Evolutionary conservation across 2,797 vertebrate genomes (phyloP), one percentile per base, ranked within the genome.

Genomic region (Pangasius sanitwongsei): DNA sequence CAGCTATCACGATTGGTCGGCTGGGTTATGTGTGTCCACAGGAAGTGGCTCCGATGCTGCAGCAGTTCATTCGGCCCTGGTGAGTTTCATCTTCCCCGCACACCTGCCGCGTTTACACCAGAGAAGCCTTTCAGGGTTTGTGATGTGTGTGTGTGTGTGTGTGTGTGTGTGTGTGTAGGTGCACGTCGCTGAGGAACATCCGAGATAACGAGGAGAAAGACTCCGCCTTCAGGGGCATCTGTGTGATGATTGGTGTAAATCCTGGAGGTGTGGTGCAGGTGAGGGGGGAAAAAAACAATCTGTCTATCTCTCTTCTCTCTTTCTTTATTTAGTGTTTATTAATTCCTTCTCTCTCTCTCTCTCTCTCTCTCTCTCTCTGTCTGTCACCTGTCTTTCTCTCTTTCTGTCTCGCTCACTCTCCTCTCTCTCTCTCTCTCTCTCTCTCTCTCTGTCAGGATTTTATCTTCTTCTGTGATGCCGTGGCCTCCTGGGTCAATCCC

Each of bases 401-500:
- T 31, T 18, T 74, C 37, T 85, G 4, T 88, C 86, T 34, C 13
- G 34, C 1, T 84, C 55, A 78, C 37, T 86, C 23, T 55, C 18
- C 2, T 48, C 9, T 13, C 23, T 67, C 1, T 82, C 4, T 69
- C 48, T 59, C 63, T 28, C 20, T 15, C 41, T 13, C 6, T 55
- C 2, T 23, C 55, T 44, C 37, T 6, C n/a, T 12, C 48, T 34
- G 91, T 91, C 92, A 99, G 98, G 98, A 98, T 91, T 98, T 98
- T 93, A 98, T 98, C 92, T 98, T 98, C 94, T 98, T 99, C 96
- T 99, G 98, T 83, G 98, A 99, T 0, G 98, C 98, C 2, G 97
- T 99, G 87, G 98, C 98, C 0, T 99, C 98, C n/a, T 99, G 98
- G 98, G 97, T 99, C 87, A 99, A 92, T 93, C 98, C 98, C 1